A percentile compares a stretch with the other conserved stretches of the same genome.
These are phyloP conservation scores for Cosmorhoe ocellata DNA, from an alignment of 2,888 invertebrate species.

Conservation along the genomic window DNA sequence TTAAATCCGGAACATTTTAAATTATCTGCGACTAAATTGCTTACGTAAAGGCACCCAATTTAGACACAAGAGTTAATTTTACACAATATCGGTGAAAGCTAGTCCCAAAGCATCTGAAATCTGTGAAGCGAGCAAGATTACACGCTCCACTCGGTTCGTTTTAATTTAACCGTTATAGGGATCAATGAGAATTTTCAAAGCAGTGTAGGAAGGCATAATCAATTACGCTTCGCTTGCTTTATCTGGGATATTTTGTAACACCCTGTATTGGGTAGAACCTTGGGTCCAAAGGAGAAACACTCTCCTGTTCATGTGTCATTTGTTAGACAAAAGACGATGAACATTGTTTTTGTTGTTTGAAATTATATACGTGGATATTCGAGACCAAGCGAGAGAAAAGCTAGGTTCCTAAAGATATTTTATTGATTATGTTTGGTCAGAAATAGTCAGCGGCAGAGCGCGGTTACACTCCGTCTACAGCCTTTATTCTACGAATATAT, in stretches of 20 bases:
- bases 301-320: conserved; percentile 3
- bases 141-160: conserved; percentile 49
- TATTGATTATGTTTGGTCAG: too few relatives aligned
- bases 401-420: too few relatives aligned
- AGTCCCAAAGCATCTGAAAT: conserved; percentile 37
- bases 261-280: too few relatives aligned
- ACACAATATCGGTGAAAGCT: conserved; percentile 38
- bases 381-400: too few relatives aligned
- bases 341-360: background rate
- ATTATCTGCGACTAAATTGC: conserved; percentile 4
- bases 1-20: conserved; percentile 3
- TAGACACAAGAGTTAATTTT: conserved; percentile 29
- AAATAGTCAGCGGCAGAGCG: too few relatives aligned
- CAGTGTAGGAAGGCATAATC: conserved; percentile 15
- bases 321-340: conserved; percentile 5
- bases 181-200: conserved; percentile 48
- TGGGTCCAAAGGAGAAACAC: too few relatives aligned
- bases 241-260: conserved; percentile 20
- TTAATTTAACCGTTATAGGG: conserved; percentile 45
- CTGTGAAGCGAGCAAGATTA: conserved; percentile 51
- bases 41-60: conserved; percentile 22
- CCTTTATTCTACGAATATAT: background rate
- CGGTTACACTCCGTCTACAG: too few relatives aligned
- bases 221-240: conserved; percentile 23
- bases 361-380: background rate